phyloP scores from a whole-genome alignment of 2,888 invertebrate genomes.

The Apeira syringaria region DNA sequence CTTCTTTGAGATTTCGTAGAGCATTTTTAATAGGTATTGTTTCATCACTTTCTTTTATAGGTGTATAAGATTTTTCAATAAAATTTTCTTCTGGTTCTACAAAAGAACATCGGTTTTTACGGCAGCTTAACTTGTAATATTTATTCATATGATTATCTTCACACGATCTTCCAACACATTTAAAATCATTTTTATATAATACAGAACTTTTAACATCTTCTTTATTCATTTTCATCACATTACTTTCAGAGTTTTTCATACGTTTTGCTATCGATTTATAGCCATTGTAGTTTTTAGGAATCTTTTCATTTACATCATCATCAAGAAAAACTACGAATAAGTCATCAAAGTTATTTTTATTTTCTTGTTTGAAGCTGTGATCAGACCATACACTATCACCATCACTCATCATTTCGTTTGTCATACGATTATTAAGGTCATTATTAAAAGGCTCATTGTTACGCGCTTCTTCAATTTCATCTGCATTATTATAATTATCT shows the following conservation, averaged over 20 bases:
- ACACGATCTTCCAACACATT: not conserved
- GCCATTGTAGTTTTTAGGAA: too few species aligned
- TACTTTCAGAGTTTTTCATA: too few species aligned
- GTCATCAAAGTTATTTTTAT: not conserved
- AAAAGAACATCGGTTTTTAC: not conserved
- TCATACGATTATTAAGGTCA: not conserved
- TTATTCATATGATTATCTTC: not conserved
- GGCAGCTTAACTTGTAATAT: not conserved
- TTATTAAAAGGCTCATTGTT: not conserved
- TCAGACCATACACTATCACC: not conserved
- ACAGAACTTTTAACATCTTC: too few species aligned
- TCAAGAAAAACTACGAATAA: not conserved
- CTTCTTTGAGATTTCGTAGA: not conserved
- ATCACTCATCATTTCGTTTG: not conserved
- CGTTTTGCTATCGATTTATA: too few species aligned
- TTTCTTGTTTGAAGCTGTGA: not conserved
- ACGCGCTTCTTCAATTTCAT: not conserved
- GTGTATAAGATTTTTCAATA: not conserved
- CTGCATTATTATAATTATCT: not conserved
- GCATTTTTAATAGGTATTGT: not conserved
- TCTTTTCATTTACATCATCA: not conserved
- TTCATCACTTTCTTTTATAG: not conserved
- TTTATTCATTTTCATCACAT: too few species aligned
- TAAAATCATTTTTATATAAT: too few species aligned
- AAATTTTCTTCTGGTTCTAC: not conserved